Base-by-base conservation (phyloP, 2,888 invertebrate genomes). In the Caenorhabditis afra region DNA sequence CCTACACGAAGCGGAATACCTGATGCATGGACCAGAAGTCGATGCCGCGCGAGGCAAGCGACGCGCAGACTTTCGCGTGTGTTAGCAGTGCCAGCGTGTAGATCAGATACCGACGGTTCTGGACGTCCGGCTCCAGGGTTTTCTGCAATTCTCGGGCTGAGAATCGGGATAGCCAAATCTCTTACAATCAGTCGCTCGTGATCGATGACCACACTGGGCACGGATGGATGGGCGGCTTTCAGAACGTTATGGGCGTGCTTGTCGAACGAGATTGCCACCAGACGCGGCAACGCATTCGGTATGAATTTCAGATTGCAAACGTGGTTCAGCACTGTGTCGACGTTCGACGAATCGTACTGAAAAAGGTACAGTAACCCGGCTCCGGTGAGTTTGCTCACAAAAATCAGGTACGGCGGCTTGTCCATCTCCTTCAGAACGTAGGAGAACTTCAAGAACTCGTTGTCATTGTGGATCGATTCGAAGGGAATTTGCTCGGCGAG, bases 1-100 rank as follows among this genome's bases (percentile, higher is more conserved):
- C n/a, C n/a, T n/a, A n/a, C n/a, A n/a, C n/a, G n/a, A n/a, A n/a
- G n/a, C n/a, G n/a, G 3, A 11, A 41, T 41, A 71, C 71, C 57
- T 73, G 73, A 58, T 73, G 73, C 73, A 73, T 73, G 1, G 73
- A 73, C 73, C 73, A 73, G 29, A 73, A 73, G 22, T 73, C 73
- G 20, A 73, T 73, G 7, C 73, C 73, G 0, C 58, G 39, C 3
- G 44, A 8, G 0, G 73, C 73, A n/a, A 73, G 35, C 41, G 58
- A 50, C 1, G 73, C 73, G 39, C 73, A 73, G 10, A 64, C 64
- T 52, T 64, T 64, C 3, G 73, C 57, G 18, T 73, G 73, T 5
- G 49, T 47, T 29, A 73, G 57, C 29, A 73, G 16, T 0, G 73
- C 64, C 49, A 73, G 45, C 0, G 73, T 64, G 45, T 73, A 73